Conservation (phyloP, 2,797 vertebrate genomes). For the Eurystomus glaucurus region DNA sequence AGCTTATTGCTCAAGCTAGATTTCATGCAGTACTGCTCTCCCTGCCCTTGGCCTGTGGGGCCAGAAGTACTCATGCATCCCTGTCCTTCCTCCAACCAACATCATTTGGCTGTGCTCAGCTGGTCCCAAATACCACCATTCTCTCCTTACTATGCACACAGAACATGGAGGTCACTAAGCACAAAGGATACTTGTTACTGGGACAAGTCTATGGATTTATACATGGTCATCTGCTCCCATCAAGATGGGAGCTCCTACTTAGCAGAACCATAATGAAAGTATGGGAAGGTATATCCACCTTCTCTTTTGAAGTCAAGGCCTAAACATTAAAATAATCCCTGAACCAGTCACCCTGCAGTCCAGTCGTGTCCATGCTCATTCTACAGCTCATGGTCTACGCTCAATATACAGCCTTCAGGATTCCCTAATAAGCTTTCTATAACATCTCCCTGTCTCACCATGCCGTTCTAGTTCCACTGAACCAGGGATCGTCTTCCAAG, state of each 20-base stretch:
- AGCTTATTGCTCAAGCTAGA: constrained; percentile 18
- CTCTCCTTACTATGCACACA: not conserved
- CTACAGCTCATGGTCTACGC: not conserved
- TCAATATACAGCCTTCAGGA: not conserved
- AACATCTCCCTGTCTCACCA: not conserved
- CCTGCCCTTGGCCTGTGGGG: not conserved
- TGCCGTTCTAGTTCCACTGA: accelerated
- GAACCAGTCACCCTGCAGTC: not conserved
- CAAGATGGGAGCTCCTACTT: not conserved
- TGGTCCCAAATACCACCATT: constrained; percentile 11
- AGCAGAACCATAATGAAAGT: not conserved
- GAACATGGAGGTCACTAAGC: not conserved
- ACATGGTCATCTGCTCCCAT: not conserved
- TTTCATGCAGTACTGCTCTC: not conserved
- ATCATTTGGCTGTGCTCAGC: not conserved
- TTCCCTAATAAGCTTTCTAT: not conserved
- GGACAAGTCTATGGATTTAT: not conserved
- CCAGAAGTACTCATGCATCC: not conserved
- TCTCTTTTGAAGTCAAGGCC: not conserved
- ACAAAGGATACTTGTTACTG: not conserved
- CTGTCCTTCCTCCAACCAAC: not conserved
- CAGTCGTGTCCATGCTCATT: not conserved
- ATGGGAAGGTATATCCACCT: not conserved
- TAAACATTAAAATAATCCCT: not conserved
- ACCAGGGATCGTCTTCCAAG: not conserved